Evolutionary conservation across 2,113 vertebrate genomes (phyloP), one percentile per base, ranked within the genome.

Genomic region (Spermophilus dauricus): DNA sequence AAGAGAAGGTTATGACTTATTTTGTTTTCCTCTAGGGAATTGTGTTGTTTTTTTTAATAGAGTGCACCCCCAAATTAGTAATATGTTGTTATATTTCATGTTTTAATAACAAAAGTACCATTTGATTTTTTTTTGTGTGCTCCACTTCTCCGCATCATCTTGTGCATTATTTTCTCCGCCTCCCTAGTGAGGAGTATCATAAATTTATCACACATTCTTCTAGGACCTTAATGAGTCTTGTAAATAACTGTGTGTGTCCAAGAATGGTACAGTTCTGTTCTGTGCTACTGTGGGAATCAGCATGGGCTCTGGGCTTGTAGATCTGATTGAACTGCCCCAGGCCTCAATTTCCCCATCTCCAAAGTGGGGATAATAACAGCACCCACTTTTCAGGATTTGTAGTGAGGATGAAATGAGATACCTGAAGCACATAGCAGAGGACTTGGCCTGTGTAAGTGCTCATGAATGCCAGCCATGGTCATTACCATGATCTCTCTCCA

Each of bases 11-110:
- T 13, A 32, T 26, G 34, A 26, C 42, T 30, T 63, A 9, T 84
- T 78, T 95, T 78, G 45, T 91, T 72, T 95, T 85, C 42, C 34
- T 94, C 63, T 88, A 5, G 39, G 5, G 56, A 90, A 72, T 18
- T 83, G 51, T 3, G 12, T 8, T 83, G 42, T 3, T 6, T 6
- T 37, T 78, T 61, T 61, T 61, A 61, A 45, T 42, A 86, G 11
- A 22, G 16, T 53, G 37, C 30, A 75, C 6, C 65, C 70, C 76
- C 8, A 72, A 18, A 30, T 3, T n/a, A 34, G 26, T 69, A 63
- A 53, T 48, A 26, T 37, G 42, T 37, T 45, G 42, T 37, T 45
- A 4, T 63, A 14, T 65, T 78, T 84, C 28, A 4, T 10, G n/a
- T 56, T 76, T 88, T 84, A n/a, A 67, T 87, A 91, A 63, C 2